Conservation (phyloP, 2,797 vertebrate species). For the Darevskia mixta region DNA sequence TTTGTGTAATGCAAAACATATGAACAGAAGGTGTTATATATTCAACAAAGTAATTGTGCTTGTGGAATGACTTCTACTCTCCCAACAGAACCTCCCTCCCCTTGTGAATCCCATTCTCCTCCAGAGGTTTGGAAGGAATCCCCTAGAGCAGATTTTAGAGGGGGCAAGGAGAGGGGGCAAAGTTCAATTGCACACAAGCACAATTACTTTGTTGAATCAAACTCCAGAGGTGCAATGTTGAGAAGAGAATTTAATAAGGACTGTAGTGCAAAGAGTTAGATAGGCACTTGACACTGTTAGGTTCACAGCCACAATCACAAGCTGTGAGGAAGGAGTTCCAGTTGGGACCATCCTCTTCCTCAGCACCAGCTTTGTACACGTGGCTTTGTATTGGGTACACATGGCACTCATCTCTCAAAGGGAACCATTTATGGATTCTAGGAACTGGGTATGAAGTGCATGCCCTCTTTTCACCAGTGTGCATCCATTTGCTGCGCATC, state of each 20-base stretch:
- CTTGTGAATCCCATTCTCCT: too few species aligned
- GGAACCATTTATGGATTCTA: not conserved
- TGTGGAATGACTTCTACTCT: too few species aligned
- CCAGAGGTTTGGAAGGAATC: too few species aligned
- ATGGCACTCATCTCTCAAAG: not conserved
- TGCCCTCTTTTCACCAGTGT: not conserved
- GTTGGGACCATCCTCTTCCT: not conserved
- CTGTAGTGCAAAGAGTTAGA: slow-evolving; percentile 27
- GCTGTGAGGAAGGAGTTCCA: not conserved
- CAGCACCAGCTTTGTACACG: not conserved
- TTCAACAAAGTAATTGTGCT: too few species aligned
- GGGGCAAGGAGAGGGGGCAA: too few species aligned
- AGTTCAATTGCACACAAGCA: too few species aligned
- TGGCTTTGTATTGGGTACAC: too few species aligned
- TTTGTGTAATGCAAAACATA: slow-evolving; percentile 53
- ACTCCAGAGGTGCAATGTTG: not conserved
- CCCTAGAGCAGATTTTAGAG: too few species aligned
- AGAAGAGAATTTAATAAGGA: slow-evolving; percentile 17
- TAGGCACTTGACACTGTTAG: not conserved
- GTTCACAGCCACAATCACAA: not conserved
- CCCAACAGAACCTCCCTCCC: too few species aligned
- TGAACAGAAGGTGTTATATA: slow-evolving; percentile 5
- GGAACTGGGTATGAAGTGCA: not conserved
- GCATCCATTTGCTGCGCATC: not conserved
- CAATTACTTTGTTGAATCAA: too few species aligned